Base-by-base conservation (phyloP, 2,888 invertebrate species). In the Himalopsyche tibetana region DNA sequence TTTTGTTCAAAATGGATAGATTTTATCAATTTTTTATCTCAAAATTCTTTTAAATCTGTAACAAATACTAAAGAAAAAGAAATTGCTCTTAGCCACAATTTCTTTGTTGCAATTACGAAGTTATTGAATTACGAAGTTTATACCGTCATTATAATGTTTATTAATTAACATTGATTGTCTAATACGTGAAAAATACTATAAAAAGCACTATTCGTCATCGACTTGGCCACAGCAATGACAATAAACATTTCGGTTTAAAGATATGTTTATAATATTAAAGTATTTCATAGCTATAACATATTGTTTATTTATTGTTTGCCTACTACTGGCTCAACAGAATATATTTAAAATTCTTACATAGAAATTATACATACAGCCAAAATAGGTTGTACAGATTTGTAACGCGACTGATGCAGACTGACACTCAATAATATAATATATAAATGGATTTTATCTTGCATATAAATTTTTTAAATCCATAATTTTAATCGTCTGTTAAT, bases 391-490 rank as follows among this genome's bases (percentile, higher is more conserved):
- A 19, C 11, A 63, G 63, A 63, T 63, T 63, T 63, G 63, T 28
- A 28, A 63, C 19, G 2, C 28, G 3, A 19, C 63, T 19, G 63
- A 63, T 63, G 63, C 63, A 19, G 15, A 63, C 63, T 19, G 63
- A 63, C 63, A 63, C 3, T 63, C 19, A 19, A 19, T 19, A 19
- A 28, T 28, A 28, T 28, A 28, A 28, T 28, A 28, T 63, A 63
- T 63, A 19, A 63, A 63, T 63, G 63, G 63, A 63, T 63, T 19
- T n/a, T 63, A 63, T 63, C 63, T n/a, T 19, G 8, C 63, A n/a
- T 9, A 19, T 19, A 19, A 63, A 19, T 19, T 3, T 8, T 9
- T 4, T 19, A 15, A 63, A 63, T 19, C 63, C 63, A 28, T 63
- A 63, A 15, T 63, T 11, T 63, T n/a, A 63, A 63, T 63, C 19